Evolutionary conservation across 2,797 vertebrate genomes (phyloP), one percentile per base, ranked within the genome.

Genomic region (Ataeniobius toweri): DNA sequence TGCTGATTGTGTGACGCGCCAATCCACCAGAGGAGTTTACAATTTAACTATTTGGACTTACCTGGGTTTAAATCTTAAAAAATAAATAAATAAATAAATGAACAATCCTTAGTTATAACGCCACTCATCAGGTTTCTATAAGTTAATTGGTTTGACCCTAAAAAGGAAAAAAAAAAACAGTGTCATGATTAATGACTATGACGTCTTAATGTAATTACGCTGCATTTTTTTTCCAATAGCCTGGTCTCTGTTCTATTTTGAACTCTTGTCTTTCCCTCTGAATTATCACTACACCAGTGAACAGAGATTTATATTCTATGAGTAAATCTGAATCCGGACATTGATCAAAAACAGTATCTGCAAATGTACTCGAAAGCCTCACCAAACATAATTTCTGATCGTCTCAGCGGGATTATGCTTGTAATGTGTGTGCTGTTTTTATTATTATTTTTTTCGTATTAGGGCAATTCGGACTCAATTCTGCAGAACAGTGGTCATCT

Each of bases 331-430:
- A 83, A 73, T 83, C 46, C 56, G 76, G 67, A 81, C 74, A 73
- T 75, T 39, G 65, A 48, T 51, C n/a, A 56, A 28, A 80, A 83
- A 85, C 56, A 83, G 79, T 69, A 85, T 77, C 77, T 85, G 80
- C 77, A 86, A 82, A 82, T 92, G 4, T 36, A 94, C 94, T 93
- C 94, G n/a, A 69, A 71, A 92, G 88, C 83, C 94, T 67, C 71
- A 6, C 48, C 71, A 95, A 97, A 95, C 92, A 94, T 95, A 92
- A 95, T 96, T 96, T 95, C 92, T 93, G 95, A 93, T 96, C 85
- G 93, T 95, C 94, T 95, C 96, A 95, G 91, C 77, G 80, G 95
- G 96, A 97, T 97, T 97, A 97, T 88, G 87, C 89, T 93, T 95
- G 95, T 96, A 96, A 96, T 96, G 72, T 63, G 13, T 28, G 9